A percentile compares a stretch with the other conserved stretches of the same genome.
These are phyloP conservation scores for Archips xylosteana DNA, from an alignment of 2,888 invertebrate genomes.

Conservation along the genomic window DNA sequence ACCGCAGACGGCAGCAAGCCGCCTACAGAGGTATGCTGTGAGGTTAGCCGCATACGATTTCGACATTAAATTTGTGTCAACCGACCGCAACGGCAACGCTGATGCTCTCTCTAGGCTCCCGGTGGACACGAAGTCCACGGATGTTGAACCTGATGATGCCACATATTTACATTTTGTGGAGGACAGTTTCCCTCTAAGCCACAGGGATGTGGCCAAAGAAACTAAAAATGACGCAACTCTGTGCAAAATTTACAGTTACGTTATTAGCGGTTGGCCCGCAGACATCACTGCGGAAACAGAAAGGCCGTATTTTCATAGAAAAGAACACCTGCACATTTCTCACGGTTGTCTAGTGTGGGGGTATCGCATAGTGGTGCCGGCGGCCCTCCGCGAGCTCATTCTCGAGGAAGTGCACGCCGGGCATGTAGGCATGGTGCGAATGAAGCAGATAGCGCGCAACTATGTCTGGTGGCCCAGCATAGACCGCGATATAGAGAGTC, in stretches of 20 bases:
- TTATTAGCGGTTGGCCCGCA: slow-evolving; percentile 15
- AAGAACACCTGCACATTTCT: slow-evolving; percentile 9
- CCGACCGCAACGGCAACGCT: slow-evolving; percentile 14
- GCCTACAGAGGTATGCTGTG: slow-evolving; percentile 25
- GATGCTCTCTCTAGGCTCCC: slow-evolving; percentile 28
- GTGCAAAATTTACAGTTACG: neutral
- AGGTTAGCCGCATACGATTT: slow-evolving; percentile 24
- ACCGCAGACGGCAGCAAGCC: slow-evolving; percentile 22
- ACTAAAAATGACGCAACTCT: neutral
- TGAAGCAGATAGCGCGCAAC: slow-evolving; percentile 3
- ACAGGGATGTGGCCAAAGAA: slow-evolving; percentile 4
- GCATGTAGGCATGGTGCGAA: neutral
- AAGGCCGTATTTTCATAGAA: neutral
- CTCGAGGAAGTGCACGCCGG: slow-evolving; percentile 17
- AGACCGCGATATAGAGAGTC: neutral
- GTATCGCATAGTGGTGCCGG: slow-evolving; percentile 17
- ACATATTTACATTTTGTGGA: slow-evolving; percentile 22
- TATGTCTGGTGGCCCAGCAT: neutral
- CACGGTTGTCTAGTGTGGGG: slow-evolving; percentile 18
- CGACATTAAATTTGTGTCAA: slow-evolving; percentile 24
- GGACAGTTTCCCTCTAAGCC: slow-evolving; percentile 29
- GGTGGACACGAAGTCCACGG: neutral
- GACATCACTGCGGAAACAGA: neutral
- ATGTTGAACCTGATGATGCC: slow-evolving; percentile 9
- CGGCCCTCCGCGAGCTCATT: slow-evolving; percentile 3